Percentiles rank a stretch among this genome's conserved stretches.
Conservation (phyloP, 2,113 vertebrate genomes). For the Ranitomeya variabilis region DNA sequence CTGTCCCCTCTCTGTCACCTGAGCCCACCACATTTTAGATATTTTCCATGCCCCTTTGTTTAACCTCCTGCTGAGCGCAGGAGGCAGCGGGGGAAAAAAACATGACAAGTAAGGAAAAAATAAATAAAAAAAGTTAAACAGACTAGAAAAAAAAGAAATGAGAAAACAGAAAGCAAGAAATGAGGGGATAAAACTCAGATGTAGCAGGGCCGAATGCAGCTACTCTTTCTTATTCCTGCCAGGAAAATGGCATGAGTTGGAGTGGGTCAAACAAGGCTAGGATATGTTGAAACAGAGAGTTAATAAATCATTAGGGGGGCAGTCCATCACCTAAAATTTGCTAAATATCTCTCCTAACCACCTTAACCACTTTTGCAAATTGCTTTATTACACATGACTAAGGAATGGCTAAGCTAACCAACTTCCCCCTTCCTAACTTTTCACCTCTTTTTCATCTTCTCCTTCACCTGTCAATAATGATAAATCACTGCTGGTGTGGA, state of each 20-base stretch:
- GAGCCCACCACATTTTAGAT: slow-evolving; percentile 51
- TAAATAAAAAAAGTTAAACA: slow-evolving; percentile 9
- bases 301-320: too few relatives aligned
- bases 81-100: slow-evolving; percentile 21
- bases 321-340: too few relatives aligned
- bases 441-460: too few relatives aligned
- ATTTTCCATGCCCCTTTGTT: slow-evolving; percentile 53
- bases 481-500: too few relatives aligned
- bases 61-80: slow-evolving; percentile 49
- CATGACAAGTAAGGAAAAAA: slow-evolving; percentile 38
- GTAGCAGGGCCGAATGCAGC: neutral
- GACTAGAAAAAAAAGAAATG: neutral
- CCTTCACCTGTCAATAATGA: too few relatives aligned
- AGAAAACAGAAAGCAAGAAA: neutral
- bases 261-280: neutral
- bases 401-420: too few relatives aligned
- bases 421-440: too few relatives aligned
- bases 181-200: neutral
- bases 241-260: slow-evolving; percentile 40
- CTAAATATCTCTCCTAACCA: too few relatives aligned
- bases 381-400: too few relatives aligned
- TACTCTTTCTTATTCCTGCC: neutral
- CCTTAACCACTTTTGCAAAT: too few relatives aligned
- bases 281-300: slow-evolving; percentile 1
- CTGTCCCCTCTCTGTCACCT: slow-evolving; percentile 56